Evolutionary conservation across 2,113 vertebrate species (phyloP).

Genomic region (Toxotes chatareus): DNA sequence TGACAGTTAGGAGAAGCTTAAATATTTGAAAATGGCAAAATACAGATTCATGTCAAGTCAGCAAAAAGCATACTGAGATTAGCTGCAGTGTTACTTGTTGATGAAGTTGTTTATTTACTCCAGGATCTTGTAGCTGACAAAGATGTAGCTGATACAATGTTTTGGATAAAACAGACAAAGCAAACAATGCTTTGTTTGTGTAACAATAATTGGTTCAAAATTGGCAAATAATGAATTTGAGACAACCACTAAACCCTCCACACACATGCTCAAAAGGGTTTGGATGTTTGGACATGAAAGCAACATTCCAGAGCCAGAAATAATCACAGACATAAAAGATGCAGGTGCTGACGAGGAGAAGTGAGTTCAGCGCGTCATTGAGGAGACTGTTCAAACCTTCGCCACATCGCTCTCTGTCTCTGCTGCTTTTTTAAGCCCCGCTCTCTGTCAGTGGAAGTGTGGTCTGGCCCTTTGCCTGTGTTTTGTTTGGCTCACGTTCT

Average conservation of each 20-base stretch:
- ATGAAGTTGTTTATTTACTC: background rate
- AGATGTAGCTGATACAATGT: no score
- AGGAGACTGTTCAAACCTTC: background rate
- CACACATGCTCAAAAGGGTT: background rate
- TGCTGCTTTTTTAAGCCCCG: slow-evolving; percentile 69
- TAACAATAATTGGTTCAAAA: background rate
- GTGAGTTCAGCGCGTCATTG: background rate
- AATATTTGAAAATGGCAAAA: background rate
- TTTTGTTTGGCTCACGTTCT: slow-evolving; percentile 93
- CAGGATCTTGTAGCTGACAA: no score
- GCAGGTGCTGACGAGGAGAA: background rate
- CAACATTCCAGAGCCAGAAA: background rate
- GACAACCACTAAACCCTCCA: background rate
- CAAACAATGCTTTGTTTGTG: no score
- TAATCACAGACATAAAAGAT: background rate
- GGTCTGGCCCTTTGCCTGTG: slow-evolving; percentile 91
- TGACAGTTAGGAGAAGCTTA: background rate
- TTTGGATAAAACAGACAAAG: background rate
- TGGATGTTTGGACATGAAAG: background rate
- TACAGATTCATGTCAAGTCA: no score
- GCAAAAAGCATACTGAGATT: no score
- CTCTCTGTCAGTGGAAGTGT: slow-evolving; percentile 92
- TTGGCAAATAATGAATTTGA: background rate
- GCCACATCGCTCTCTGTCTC: background rate
- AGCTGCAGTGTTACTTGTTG: background rate